Evolutionary conservation across 2,797 vertebrate species (phyloP), one percentile per base, ranked within the genome.

Genomic region (Sphaeramia orbicularis): DNA sequence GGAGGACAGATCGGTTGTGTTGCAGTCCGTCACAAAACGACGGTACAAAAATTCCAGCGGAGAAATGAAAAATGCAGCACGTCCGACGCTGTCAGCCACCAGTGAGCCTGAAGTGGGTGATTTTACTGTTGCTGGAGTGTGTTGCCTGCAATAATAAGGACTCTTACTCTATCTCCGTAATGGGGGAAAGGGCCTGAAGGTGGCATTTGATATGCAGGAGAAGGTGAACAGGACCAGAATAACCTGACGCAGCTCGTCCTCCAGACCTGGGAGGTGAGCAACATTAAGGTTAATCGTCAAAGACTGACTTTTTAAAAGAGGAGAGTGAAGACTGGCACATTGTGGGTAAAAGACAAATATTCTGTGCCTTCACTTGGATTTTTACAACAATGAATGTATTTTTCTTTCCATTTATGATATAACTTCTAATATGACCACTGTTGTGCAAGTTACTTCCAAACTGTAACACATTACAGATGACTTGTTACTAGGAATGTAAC

Each of bases 181-280:
- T 56, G 49, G 67, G 64, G 18, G n/a, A 53, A 41, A 57, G 6
- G 51, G 54, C 57, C 58, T 49, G 55, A 56, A 76, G 74, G 67
- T 74, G 56, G 55, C 19, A 40, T 69, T 72, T 68, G 57, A 70
- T 58, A 65, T 79, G 49, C 62, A 65, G 38, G 43, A 11, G 42
- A 72, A 47, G 53, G 57, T 57, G 76, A 67, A 55, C 27, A 36
- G 47, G 36, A 70, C 4, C 41, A 49, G 32, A 77, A 65, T 58
- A 40, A 63, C 27, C 45, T 74, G 60, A 70, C 66, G 69, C 63
- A 74, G 52, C 49, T 68, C 65, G 51, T 76, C 60, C 63, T 68
- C 40, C 48, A 60, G 41, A 69, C 35, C 38, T 18, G 4, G 45
- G 30, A 59, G 44, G 21, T 41, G 27, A 38, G 18, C 16, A 35